Conservation (phyloP, 2,113 vertebrate species). For the Sceloporus undulatus region DNA sequence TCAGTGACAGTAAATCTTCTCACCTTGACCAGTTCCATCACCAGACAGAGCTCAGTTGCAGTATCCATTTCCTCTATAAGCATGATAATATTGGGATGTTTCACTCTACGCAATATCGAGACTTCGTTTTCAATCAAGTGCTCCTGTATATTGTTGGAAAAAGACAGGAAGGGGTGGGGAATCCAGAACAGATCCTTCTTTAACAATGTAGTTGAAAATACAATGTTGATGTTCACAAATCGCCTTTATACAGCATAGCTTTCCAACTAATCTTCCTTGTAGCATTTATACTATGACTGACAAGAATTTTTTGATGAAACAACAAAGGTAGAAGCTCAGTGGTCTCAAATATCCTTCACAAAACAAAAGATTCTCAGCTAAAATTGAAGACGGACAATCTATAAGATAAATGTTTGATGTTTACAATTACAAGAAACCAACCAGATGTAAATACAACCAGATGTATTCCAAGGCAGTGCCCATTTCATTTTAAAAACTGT, state of each 20-base stretch:
- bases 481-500: constrained; percentile 44
- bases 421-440: constrained; percentile 4
- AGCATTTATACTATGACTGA: neutral
- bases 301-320: constrained; percentile 9
- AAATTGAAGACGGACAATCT: constrained; percentile 33
- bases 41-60: constrained; percentile 89
- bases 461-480: neutral
- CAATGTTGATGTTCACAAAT: neutral
- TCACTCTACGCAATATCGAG: constrained; percentile 92
- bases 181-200: neutral
- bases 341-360: neutral
- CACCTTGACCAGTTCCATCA: constrained; percentile 99
- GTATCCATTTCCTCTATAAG: constrained; percentile 97
- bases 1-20: constrained; percentile 10
- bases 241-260: neutral
- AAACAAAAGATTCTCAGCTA: constrained; percentile 31
- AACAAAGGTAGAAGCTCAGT: constrained; percentile 26
- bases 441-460: neutral
- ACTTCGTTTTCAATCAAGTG: constrained; percentile 98
- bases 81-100: constrained; percentile 99
- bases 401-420: neutral
- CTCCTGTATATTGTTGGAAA: constrained; percentile 79
- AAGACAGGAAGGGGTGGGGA: neutral
- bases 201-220: neutral
- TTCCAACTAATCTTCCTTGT: neutral